Percentiles rank a stretch among this genome's conserved stretches.
phyloP scores from a whole-genome alignment of 2,113 vertebrate species.

The Sebastes fasciatus region DNA sequence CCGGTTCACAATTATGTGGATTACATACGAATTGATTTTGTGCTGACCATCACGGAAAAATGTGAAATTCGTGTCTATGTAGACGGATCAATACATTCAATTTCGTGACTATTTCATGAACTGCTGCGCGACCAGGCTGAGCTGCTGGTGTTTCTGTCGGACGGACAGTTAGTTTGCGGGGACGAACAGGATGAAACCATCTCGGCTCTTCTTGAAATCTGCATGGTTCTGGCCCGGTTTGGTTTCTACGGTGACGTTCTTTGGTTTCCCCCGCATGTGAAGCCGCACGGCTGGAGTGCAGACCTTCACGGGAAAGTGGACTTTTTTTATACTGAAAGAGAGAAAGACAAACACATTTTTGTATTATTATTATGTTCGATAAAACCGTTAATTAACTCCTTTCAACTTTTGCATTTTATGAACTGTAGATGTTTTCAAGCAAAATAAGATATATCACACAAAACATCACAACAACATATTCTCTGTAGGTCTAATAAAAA shows the following conservation, averaged over 20 bases:
- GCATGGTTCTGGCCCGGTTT: constrained; percentile 67
- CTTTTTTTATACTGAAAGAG: constrained; percentile 80
- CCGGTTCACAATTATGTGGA: too few relatives aligned
- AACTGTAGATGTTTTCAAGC: neutral
- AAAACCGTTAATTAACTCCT: neutral
- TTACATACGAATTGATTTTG: too few relatives aligned
- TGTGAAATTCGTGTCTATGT: too few relatives aligned
- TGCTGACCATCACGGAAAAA: too few relatives aligned
- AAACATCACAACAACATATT: neutral
- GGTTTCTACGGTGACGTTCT: constrained; percentile 84
- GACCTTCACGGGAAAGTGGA: constrained; percentile 85
- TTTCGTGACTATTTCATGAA: too few relatives aligned
- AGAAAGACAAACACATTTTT: constrained; percentile 37
- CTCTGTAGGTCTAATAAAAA: neutral
- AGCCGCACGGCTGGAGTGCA: constrained; percentile 82
- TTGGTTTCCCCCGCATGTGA: constrained; percentile 83
- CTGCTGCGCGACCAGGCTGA: too few relatives aligned
- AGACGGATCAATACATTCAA: too few relatives aligned
- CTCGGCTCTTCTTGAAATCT: constrained; percentile 87
- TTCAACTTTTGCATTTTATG: neutral
- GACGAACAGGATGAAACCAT: constrained; percentile 86
- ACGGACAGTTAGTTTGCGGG: constrained; percentile 66
- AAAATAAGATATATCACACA: neutral
- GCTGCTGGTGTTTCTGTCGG: too few relatives aligned
- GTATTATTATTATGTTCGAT: neutral